Percentiles rank a stretch among this genome's conserved stretches.
These are phyloP conservation scores for Ciconia stormi DNA, from an alignment of 2,113 vertebrate genomes.

Conservation along the genomic window DNA sequence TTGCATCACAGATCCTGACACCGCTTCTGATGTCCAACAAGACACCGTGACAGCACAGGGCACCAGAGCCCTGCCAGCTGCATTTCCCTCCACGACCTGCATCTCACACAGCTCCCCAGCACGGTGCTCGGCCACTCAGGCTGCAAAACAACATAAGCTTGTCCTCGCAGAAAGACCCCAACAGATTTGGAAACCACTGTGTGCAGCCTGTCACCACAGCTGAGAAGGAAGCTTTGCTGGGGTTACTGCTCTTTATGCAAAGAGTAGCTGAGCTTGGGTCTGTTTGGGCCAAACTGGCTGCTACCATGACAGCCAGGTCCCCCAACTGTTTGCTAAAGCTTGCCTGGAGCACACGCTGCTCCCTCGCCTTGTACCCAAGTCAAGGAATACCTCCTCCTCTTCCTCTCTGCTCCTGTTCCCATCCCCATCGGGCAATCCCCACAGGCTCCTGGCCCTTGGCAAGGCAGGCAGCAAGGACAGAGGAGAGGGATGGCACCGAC, in stretches of 20 bases:
- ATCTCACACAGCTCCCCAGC: not conserved
- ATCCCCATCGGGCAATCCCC: not conserved
- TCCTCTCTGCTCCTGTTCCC: not conserved
- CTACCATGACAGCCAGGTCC: not conserved
- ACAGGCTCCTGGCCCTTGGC: not conserved
- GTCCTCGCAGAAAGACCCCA: not conserved
- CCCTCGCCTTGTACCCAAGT: not conserved
- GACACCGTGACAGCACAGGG: not conserved
- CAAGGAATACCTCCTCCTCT: not conserved
- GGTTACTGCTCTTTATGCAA: not conserved
- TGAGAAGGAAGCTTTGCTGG: not conserved
- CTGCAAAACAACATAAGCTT: not conserved
- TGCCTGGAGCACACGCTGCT: not conserved
- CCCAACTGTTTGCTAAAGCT: not conserved
- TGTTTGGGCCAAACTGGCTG: not conserved
- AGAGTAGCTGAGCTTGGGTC: not conserved
- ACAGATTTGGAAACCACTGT: not conserved
- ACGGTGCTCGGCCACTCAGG: fast-evolving
- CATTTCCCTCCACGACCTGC: not conserved
- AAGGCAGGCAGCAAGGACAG: not conserved
- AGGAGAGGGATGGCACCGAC: not conserved
- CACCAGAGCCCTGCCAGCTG: not conserved
- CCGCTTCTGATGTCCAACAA: not conserved
- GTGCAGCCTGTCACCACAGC: not conserved
- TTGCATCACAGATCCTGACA: not conserved